A percentile compares a stretch with the other conserved stretches of the same genome.
Evolutionary conservation across 2,113 vertebrate genomes (phyloP).

Genomic region (Amblyopsis rosae): DNA sequence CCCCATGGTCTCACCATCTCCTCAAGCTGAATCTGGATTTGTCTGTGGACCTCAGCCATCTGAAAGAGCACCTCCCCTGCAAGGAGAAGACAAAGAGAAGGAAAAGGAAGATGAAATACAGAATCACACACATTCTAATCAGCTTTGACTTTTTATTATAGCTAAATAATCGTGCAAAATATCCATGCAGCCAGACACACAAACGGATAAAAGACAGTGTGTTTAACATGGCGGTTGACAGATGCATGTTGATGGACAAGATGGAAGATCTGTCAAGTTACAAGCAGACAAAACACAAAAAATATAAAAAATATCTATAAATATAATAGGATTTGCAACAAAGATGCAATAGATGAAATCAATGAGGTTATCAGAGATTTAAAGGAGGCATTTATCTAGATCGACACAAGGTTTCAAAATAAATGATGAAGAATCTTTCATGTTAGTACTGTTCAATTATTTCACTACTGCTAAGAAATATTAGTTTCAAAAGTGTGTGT

Average conservation of each 20-base stretch:
- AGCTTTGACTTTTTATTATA: neutral
- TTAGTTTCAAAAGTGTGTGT: too few relatives aligned
- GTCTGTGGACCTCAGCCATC: constrained; percentile 98
- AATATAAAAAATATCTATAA: constrained; percentile 24
- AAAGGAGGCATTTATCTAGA: neutral
- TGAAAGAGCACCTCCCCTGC: constrained; percentile 99
- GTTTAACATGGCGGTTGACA: neutral
- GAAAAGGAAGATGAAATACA: constrained; percentile 27
- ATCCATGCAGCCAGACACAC: constrained; percentile 64
- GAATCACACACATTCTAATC: constrained; percentile 14
- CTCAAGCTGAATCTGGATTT: constrained; percentile 97
- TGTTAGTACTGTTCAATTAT: constrained; percentile 10
- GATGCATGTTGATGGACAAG: constrained; percentile 32
- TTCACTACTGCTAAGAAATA: constrained; percentile 22
- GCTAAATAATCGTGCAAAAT: constrained; percentile 52
- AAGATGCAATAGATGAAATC: constrained; percentile 16
- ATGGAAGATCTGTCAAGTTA: constrained; percentile 29
- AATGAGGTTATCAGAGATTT: constrained; percentile 31
- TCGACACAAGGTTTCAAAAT: neutral
- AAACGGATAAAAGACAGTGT: constrained; percentile 17
- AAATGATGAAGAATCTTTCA: neutral
- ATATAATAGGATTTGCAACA: constrained; percentile 22
- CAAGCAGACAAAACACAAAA: constrained; percentile 34
- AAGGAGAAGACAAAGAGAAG: constrained; percentile 40
- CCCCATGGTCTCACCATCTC: constrained; percentile 87